These are phyloP conservation scores for Drosophila azteca DNA, from an alignment of 1,140 invertebrate genomes.

Conservation along the genomic window DNA sequence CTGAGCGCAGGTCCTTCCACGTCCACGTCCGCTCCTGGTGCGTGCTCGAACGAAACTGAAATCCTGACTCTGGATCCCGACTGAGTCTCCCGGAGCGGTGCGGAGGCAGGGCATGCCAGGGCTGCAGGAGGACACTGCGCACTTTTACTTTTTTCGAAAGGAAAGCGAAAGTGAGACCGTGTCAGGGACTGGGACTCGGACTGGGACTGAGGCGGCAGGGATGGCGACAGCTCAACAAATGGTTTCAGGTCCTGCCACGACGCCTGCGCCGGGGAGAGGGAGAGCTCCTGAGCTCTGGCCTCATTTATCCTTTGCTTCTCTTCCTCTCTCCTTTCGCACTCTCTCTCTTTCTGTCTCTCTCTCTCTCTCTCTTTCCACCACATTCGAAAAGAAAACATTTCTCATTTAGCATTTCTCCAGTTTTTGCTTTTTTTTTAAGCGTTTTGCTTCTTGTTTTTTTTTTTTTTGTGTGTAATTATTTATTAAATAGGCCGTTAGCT, in stretches of 20 bases:
- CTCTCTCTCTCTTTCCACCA: neutral
- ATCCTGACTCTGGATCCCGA: slow-evolving; percentile 21
- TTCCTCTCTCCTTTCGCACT: too few species aligned
- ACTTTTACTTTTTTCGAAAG: slow-evolving; percentile 58
- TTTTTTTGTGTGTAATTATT: slow-evolving; percentile 57
- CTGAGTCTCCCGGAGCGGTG: slow-evolving; percentile 27
- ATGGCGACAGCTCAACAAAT: slow-evolving; percentile 64
- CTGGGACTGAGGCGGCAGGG: slow-evolving; percentile 11
- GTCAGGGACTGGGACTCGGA: slow-evolving; percentile 2
- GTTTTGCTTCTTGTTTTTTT: slow-evolving; percentile 17
- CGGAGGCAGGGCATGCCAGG: slow-evolving; percentile 41
- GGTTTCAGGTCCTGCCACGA: slow-evolving; percentile 26
- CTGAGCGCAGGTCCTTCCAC: slow-evolving; percentile 14
- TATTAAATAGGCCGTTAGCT: slow-evolving; percentile 81
- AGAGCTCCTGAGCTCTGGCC: slow-evolving; percentile 6
- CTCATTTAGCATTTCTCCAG: slow-evolving; percentile 43
- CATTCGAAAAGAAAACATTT: slow-evolving; percentile 28
- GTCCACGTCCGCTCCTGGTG: slow-evolving; percentile 50
- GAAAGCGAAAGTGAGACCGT: slow-evolving; percentile 49
- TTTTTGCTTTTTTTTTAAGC: slow-evolving; percentile 43
- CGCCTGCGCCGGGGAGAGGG: slow-evolving; percentile 60
- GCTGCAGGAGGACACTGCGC: slow-evolving; percentile 57
- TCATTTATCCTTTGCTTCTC: too few species aligned
- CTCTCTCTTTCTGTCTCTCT: neutral
- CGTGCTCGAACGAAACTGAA: slow-evolving; percentile 38